These are phyloP conservation scores for Bombus balteatus DNA, from an alignment of 1,140 invertebrate species.

Conservation along the genomic window DNA sequence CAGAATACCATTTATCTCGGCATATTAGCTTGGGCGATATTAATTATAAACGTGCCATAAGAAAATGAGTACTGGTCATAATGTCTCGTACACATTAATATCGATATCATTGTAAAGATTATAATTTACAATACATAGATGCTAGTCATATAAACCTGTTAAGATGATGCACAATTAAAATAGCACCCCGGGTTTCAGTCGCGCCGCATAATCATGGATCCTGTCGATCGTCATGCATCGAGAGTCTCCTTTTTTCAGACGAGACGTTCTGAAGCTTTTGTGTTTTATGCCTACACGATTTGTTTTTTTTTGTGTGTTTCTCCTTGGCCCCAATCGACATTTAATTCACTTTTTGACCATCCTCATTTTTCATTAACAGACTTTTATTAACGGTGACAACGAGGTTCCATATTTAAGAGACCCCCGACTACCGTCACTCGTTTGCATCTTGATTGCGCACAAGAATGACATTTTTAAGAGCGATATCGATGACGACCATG, in stretches of 20 bases:
- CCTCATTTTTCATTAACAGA: conserved; percentile 62
- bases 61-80: conserved; percentile 80
- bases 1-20: conserved; percentile 70
- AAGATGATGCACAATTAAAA: conserved; percentile 79
- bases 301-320: conserved; percentile 47
- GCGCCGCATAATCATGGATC: conserved; percentile 66
- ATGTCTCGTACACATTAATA: conserved; percentile 80
- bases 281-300: conserved; percentile 43
- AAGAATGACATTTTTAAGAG: conserved; percentile 58
- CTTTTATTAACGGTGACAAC: conserved; percentile 41
- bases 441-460: conserved; percentile 46
- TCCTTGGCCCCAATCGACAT: conserved; percentile 74
- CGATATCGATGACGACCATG: conserved; percentile 62
- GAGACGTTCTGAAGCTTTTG: conserved; percentile 37
- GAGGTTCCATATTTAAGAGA: conserved; percentile 14
- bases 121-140: conserved; percentile 83
- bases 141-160: conserved; percentile 79
- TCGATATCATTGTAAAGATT: conserved; percentile 80
- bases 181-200: conserved; percentile 78
- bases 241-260: conserved; percentile 29
- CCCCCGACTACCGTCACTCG: conserved; percentile 45
- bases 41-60: conserved; percentile 82
- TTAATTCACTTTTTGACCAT: conserved; percentile 60
- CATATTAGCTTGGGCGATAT: conserved; percentile 74
- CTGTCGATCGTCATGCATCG: conserved; percentile 53